Conservation (phyloP, 2,113 vertebrate genomes). For the Atrichornis clamosus region DNA sequence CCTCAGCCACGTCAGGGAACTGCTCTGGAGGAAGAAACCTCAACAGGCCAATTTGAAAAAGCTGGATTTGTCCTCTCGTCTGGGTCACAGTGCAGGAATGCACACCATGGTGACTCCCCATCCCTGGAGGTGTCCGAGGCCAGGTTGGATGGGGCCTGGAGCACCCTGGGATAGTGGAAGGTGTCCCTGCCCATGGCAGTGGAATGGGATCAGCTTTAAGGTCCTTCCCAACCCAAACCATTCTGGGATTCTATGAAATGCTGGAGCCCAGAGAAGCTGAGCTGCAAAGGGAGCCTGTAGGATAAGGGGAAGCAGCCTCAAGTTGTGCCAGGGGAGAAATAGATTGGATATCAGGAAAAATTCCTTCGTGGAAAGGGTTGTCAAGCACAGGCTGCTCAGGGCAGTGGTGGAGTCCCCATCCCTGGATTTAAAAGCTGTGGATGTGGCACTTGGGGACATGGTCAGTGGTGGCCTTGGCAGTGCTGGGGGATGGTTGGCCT, state of each 20-base stretch:
- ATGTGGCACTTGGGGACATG: not conserved
- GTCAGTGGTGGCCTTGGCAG: not conserved
- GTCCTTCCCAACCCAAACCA: not conserved
- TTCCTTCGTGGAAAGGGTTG: not conserved
- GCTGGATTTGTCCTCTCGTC: not conserved
- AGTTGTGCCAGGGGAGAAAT: not conserved
- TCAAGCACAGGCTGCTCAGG: not conserved
- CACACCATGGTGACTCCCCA: rapidly evolving
- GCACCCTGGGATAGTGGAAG: not conserved
- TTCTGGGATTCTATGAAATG: not conserved
- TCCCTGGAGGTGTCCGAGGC: not conserved
- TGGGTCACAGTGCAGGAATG: not conserved
- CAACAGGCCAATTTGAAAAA: rapidly evolving
- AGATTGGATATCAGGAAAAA: not conserved
- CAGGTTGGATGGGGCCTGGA: not conserved
- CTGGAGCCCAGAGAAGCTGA: not conserved
- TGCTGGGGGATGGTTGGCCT: not conserved
- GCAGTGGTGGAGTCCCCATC: not conserved
- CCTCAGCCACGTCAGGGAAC: not conserved
- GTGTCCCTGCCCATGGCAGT: not conserved
- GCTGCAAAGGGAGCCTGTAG: not conserved
- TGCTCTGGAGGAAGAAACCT: not conserved
- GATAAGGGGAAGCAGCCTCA: rapidly evolving
- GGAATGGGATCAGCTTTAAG: not conserved
- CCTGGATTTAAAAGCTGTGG: not conserved